Conservation (phyloP, 2,888 invertebrate species). For the Cynaeus angustus region DNA sequence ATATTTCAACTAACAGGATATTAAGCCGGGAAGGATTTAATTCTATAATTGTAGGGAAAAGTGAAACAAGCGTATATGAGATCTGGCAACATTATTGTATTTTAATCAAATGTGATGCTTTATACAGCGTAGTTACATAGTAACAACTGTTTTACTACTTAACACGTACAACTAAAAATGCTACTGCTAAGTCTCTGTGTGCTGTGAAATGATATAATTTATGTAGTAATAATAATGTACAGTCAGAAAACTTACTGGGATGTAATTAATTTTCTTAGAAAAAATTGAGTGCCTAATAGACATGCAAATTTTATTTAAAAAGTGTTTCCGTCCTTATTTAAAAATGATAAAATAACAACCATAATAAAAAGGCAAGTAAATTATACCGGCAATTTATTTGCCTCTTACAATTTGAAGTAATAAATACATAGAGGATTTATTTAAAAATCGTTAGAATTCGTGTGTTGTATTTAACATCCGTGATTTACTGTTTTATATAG, state of each 20-base stretch:
- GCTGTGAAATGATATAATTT: slow-evolving; percentile 69
- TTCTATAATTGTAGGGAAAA: background rate
- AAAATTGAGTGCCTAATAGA: slow-evolving; percentile 65
- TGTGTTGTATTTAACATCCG: slow-evolving; percentile 53
- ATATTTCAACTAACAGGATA: too few relatives aligned
- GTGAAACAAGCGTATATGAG: slow-evolving; percentile 59
- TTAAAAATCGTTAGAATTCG: slow-evolving; percentile 64
- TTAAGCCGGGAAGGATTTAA: too few relatives aligned
- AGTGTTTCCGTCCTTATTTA: slow-evolving; percentile 61
- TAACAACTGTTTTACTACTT: slow-evolving; percentile 78
- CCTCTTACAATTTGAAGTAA: slow-evolving; percentile 51
- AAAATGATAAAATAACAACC: slow-evolving; percentile 57
- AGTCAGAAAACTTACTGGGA: slow-evolving; percentile 68
- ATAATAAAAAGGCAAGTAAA: slow-evolving; percentile 61
- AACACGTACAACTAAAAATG: slow-evolving; percentile 82
- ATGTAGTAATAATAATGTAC: slow-evolving; percentile 62
- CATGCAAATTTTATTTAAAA: slow-evolving; percentile 66
- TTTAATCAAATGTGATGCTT: slow-evolving; percentile 78
- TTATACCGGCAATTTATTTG: slow-evolving; percentile 50
- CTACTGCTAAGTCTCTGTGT: slow-evolving; percentile 75
- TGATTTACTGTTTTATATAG: slow-evolving; percentile 57
- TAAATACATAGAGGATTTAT: slow-evolving; percentile 49
- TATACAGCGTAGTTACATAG: slow-evolving; percentile 81
- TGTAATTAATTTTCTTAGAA: slow-evolving; percentile 59
- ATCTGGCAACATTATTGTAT: slow-evolving; percentile 83